Evolutionary conservation across 2,797 vertebrate species (phyloP), one percentile per base, ranked within the genome.

Genomic region (Eptatretus atami): DNA sequence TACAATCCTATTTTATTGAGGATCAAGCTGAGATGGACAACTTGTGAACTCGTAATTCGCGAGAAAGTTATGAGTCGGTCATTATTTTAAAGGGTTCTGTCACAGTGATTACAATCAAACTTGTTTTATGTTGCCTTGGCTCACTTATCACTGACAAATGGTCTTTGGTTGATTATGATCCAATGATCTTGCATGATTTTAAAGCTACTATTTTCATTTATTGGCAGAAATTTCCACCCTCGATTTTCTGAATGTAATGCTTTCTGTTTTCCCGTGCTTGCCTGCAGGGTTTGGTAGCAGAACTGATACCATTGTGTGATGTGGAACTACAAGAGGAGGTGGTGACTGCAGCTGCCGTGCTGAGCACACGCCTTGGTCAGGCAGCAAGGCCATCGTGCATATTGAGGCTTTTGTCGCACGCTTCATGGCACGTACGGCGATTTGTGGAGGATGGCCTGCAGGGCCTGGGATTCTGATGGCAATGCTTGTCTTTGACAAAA

Each of bases 381-480:
- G 92, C 67, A 98, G 44, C 77, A 98, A 98, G 74, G 82, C 84
- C 15, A 81, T 98, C 72, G 94, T 90, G 78, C 92, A 98, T 73
- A 75, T 96, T 57, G 92, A 98, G 76, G 92, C 90, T 1, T 96
- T 98, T 71, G 79, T 81, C 10, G 92, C 87, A 68, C 93, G 84
- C 71, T 96, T 98, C 70, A 98, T 98, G 92, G 82, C 90, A 73
- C 90, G 66, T 96, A 95, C 95, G 96, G 77, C 90, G 86, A 72
- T 98, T 96, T 68, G 93, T 98, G 92, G 92, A 98, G 67, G 90
- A 96, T 12, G 90, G 90, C 9, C 74, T 96, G 64, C 86, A 96
- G 69, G 84, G 78, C 66, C 83, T 94, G 77, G 78, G 87, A 76
- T 94, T 95, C 67, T 96, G 74, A 81, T n/a, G 12, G 12, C n/a